Percentiles rank a stretch among this genome's conserved stretches.
Evolutionary conservation across 2,888 invertebrate genomes (phyloP).

Genomic region (Melolontha melolontha): DNA sequence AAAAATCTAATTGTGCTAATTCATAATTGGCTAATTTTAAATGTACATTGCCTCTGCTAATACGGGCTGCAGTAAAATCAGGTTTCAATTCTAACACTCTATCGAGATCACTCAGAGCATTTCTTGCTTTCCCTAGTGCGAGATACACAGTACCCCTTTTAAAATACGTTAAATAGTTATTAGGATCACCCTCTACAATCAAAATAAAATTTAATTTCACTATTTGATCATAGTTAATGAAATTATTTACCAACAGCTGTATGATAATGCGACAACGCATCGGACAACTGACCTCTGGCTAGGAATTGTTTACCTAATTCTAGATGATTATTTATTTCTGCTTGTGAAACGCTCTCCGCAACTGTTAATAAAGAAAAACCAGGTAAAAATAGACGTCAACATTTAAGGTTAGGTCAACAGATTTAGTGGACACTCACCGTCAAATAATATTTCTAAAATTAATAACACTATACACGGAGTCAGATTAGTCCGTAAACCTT

Average conservation of each 20-base stretch:
- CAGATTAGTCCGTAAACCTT: conserved; percentile 71
- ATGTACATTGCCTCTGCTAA: conserved; percentile 84
- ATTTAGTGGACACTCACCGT: conserved; percentile 69
- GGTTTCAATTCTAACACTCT: conserved; percentile 93
- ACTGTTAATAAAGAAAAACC: conserved; percentile 65
- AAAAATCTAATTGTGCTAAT: conserved; percentile 85
- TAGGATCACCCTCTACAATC: conserved; percentile 90
- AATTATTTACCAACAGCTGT: conserved; percentile 88
- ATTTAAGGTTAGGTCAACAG: conserved; percentile 28
- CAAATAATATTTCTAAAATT: conserved; percentile 76
- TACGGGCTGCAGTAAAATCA: conserved; percentile 90
- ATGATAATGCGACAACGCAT: conserved; percentile 97
- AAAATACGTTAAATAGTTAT: conserved; percentile 95
- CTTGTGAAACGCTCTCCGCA: conserved; percentile 76
- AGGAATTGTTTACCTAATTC: conserved; percentile 94
- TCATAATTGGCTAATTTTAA: conserved; percentile 90
- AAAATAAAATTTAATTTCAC: conserved; percentile 39
- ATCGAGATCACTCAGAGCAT: conserved; percentile 94
- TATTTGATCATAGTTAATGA: no score
- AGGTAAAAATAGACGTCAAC: conserved; percentile 40
- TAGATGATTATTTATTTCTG: conserved; percentile 92
- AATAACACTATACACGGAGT: conserved; percentile 75
- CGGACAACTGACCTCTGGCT: conserved; percentile 92
- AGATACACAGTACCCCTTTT: conserved; percentile 96
- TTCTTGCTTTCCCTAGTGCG: conserved; percentile 94